phyloP scores from a whole-genome alignment of 2,113 vertebrate genomes.

The Galbula dea region DNA sequence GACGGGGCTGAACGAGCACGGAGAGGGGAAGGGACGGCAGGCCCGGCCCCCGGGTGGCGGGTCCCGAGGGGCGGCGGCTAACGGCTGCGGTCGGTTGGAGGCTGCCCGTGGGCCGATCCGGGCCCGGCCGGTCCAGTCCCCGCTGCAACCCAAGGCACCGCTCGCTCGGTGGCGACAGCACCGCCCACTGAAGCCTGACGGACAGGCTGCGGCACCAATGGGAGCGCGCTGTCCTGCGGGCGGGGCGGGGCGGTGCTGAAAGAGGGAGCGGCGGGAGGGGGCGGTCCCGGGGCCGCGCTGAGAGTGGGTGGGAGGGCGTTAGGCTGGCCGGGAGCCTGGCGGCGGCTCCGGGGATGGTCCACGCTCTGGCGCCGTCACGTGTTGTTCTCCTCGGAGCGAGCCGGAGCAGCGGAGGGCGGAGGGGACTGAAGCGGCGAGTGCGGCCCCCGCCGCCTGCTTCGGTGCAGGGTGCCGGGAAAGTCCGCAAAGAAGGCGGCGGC shows the following conservation, averaged over 20 bases:
- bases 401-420: slow-evolving; percentile 50
- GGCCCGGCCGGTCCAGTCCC: no score
- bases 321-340: slow-evolving; percentile 15
- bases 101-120: neutral
- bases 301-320: no score
- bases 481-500: slow-evolving; percentile 8
- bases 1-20: neutral
- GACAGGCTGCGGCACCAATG: slow-evolving; percentile 42
- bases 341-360: slow-evolving; percentile 61
- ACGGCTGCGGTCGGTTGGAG: neutral
- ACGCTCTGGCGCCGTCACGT: slow-evolving; percentile 70
- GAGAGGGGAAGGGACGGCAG: neutral
- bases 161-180: slow-evolving; percentile 67
- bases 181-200: slow-evolving; percentile 50
- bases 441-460: slow-evolving; percentile 66
- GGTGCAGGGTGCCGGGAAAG: slow-evolving; percentile 51
- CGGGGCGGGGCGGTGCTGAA: neutral
- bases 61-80: neutral
- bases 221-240: neutral
- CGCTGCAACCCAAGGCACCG: slow-evolving; percentile 23
- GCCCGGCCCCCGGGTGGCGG: neutral
- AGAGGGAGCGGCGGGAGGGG: neutral
- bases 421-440: slow-evolving; percentile 53
- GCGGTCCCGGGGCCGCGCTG: slow-evolving; percentile 24
- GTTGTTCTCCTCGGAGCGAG: slow-evolving; percentile 61